phyloP scores from a whole-genome alignment of 2,888 invertebrate genomes.

The Globia sparganii region DNA sequence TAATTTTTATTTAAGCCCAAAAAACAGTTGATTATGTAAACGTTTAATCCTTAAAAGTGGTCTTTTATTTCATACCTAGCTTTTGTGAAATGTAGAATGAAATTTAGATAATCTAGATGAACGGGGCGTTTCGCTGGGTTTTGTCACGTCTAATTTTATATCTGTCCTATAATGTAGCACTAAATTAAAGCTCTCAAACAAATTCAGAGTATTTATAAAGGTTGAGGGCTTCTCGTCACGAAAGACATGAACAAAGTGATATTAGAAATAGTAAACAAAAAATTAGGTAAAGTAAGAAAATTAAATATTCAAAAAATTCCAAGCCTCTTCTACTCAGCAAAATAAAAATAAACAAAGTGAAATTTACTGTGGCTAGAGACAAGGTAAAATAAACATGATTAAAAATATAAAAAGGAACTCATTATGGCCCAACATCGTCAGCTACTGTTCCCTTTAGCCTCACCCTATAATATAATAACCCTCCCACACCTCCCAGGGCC shows the following conservation, averaged over 20 bases:
- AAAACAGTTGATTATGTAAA: conserved; percentile 81
- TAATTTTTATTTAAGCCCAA: conserved; percentile 75
- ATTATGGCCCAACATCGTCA: conserved; percentile 84
- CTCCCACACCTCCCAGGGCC: conserved; percentile 82
- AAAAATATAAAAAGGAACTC: conserved; percentile 86
- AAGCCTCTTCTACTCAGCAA: conserved; percentile 2
- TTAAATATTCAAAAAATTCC: conserved; percentile 12
- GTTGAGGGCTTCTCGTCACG: neutral
- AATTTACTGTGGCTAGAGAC: conserved; percentile 63
- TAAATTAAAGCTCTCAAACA: conserved; percentile 13
- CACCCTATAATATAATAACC: conserved; percentile 84
- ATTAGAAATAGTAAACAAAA: neutral
- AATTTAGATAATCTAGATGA: conserved; percentile 63
- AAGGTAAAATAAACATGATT: conserved; percentile 79
- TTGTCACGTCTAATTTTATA: conserved; percentile 38
- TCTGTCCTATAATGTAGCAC: neutral
- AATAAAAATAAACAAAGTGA: conserved; percentile 39
- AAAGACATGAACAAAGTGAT: neutral
- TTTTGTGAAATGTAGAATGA: conserved; percentile 63
- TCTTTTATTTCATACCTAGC: conserved; percentile 59
- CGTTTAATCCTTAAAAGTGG: conserved; percentile 73
- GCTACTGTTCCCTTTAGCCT: conserved; percentile 78
- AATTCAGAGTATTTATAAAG: conserved; percentile 18
- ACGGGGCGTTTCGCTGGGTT: conserved; percentile 41
- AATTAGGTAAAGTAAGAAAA: neutral